Base-by-base conservation (phyloP, 2,888 invertebrate species). In the Drosophila mettleri region DNA sequence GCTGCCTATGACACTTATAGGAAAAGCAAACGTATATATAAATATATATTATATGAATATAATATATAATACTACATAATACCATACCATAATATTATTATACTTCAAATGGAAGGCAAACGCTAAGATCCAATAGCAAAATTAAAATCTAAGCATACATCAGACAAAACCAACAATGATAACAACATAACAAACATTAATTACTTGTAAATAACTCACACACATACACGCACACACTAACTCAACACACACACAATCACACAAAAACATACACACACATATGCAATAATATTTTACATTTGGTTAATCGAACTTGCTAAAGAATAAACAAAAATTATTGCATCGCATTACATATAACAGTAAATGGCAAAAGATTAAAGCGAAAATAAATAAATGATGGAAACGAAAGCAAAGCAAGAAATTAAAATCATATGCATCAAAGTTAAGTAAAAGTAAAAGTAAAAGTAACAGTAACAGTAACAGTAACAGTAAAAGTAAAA, bases 401-500 rank as follows among this genome's bases (percentile, higher is more conserved):
- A 18, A 36, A 24, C 16, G 61, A 49, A 57, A 27, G 45, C 68
- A 41, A 67, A 59, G 39, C 31, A 48, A 59, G 31, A 63, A 76
- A 61, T 52, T 62, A 74, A 80, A 78, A 73, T 89, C 79, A 81
- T 85, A 89, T 78, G 80, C 85, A 79, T 85, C 79, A 86, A 78
- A 74, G 46, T 69, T 74, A 72, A 69, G 49, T 51, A 53, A 68
- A 73, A 58, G 53, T 41, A 62, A 72, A 63, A 58, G 43, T 59
- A 62, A 52, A 43, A 22, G 41, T 31, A 79, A 78, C 75, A 73
- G 34, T 69, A 79, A 79, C 77, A 71, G 38, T 69, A 78, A 67
- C 69, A 59, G 49, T 52, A 59, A 69, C 69, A 59, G 51, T 39
- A 66, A 71, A 63, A 55, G 38, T 49, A 81, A 79, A 79, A 70